Conservation (phyloP, 2,113 vertebrate species). For the Microcebus tavaratra region DNA sequence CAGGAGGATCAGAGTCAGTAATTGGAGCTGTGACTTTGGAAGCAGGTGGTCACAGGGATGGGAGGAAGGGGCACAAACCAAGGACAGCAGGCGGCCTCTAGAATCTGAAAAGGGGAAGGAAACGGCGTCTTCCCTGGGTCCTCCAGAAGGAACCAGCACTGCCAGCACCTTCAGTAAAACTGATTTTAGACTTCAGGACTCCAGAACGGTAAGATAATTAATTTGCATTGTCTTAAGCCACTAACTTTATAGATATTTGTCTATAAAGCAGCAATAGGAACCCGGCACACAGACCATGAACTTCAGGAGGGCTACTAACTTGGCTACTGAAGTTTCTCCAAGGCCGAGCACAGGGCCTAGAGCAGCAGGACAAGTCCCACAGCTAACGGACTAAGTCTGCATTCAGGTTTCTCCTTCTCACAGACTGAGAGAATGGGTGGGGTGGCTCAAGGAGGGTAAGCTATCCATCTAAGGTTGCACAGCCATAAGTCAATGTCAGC, state of each 20-base stretch:
- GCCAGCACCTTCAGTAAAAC: not conserved
- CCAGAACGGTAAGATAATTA: not conserved
- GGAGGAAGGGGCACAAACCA: not conserved
- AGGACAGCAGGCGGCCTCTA: not conserved
- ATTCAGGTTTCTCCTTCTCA: not conserved
- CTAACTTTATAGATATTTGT: not conserved
- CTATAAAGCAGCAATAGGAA: not conserved
- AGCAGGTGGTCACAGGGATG: not conserved
- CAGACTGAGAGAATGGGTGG: not conserved
- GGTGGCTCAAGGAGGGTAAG: not conserved
- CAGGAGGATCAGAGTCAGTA: not conserved
- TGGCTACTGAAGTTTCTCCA: not conserved
- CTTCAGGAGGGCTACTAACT: not conserved
- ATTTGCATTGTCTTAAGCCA: not conserved
- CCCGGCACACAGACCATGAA: rapidly evolving
- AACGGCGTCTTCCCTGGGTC: not conserved
- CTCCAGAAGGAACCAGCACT: not conserved
- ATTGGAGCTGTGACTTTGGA: not conserved
- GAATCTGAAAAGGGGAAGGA: not conserved
- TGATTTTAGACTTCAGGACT: not conserved
- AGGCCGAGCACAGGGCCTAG: not conserved
- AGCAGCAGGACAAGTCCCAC: not conserved
- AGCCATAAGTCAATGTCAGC: not conserved
- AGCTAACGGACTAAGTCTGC: not conserved
- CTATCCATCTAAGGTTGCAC: not conserved